Evolutionary conservation across 23 tunicate genomes (phyloP).

Genomic region (Styela clava): DNA sequence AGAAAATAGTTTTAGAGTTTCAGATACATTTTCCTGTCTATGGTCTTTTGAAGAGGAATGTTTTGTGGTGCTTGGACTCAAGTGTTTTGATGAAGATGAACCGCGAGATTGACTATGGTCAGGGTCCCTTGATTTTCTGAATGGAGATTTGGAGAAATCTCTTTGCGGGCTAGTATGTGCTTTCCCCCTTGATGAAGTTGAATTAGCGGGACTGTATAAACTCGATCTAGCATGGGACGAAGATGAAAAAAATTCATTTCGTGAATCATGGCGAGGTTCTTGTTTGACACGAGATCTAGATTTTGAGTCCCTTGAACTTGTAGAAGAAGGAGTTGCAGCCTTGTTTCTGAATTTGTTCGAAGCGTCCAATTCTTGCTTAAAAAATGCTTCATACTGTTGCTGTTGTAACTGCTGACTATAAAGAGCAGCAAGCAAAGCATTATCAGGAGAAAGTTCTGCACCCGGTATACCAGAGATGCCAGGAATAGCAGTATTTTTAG

Average conservation of each 20-base stretch:
- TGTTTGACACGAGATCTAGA: neutral
- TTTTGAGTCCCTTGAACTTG: neutral
- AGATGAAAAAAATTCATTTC: neutral
- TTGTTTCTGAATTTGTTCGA: neutral
- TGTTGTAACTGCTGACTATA: constrained; percentile 45
- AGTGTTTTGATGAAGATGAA: neutral
- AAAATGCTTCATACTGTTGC: constrained; percentile 10
- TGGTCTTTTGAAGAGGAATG: neutral
- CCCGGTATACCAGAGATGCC: constrained; percentile 5
- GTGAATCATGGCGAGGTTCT: constrained; percentile 9
- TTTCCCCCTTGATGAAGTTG: constrained; percentile 12
- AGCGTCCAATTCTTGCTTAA: constrained; percentile 5
- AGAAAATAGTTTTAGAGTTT: constrained; percentile 22
- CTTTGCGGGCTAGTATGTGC: constrained; percentile 12
- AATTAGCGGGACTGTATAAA: constrained; percentile 14
- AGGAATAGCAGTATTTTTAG: constrained; percentile 2
- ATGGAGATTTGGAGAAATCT: constrained; percentile 2
- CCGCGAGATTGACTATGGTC: neutral
- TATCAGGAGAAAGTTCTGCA: constrained; percentile 28
- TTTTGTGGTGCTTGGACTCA: neutral
- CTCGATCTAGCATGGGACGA: neutral
- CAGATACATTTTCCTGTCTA: constrained; percentile 20
- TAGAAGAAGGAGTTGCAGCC: neutral
- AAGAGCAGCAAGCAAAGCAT: constrained; percentile 39
- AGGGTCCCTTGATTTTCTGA: constrained; percentile 9